Percentiles rank a stretch among this genome's conserved stretches.
Evolutionary conservation across 2,888 invertebrate genomes (phyloP).

Genomic region (Taenaris catops): DNA sequence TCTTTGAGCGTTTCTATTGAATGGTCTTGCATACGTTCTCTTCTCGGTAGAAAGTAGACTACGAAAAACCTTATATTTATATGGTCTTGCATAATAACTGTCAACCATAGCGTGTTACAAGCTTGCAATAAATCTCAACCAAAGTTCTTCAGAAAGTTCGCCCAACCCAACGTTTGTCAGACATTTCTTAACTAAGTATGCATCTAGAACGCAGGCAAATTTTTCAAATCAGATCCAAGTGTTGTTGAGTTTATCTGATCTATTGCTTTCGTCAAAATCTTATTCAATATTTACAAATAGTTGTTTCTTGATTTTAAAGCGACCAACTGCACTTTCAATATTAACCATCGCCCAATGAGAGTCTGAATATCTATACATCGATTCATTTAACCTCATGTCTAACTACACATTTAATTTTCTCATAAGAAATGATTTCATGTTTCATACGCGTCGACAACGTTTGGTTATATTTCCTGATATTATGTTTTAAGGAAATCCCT

Average conservation of each 20-base stretch:
- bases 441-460: too few relatives aligned
- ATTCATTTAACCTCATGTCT: too few relatives aligned
- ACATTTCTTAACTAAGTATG: slow-evolving; percentile 5
- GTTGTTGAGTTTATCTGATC: not conserved
- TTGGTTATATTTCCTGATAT: too few relatives aligned
- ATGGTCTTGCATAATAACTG: slow-evolving; percentile 3
- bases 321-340: too few relatives aligned
- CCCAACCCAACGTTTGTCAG: slow-evolving; percentile 4
- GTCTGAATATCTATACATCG: too few relatives aligned
- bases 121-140: slow-evolving; percentile 5
- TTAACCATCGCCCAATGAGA: too few relatives aligned
- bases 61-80: slow-evolving; percentile 1
- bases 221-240: slow-evolving; percentile 11
- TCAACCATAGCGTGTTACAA: slow-evolving; percentile 5
- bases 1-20: too few relatives aligned
- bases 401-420: too few relatives aligned
- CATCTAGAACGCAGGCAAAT: slow-evolving; percentile 4
- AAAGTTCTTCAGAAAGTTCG: slow-evolving; percentile 4
- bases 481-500: too few relatives aligned
- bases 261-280: not conserved
- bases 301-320: too few relatives aligned
- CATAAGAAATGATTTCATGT: too few relatives aligned
- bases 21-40: slow-evolving; percentile 2
- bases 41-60: slow-evolving; percentile 2
- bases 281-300: too few relatives aligned